These are phyloP conservation scores for Enteromius radiatus DNA, from an alignment of 2,797 vertebrate species.

Conservation along the genomic window DNA sequence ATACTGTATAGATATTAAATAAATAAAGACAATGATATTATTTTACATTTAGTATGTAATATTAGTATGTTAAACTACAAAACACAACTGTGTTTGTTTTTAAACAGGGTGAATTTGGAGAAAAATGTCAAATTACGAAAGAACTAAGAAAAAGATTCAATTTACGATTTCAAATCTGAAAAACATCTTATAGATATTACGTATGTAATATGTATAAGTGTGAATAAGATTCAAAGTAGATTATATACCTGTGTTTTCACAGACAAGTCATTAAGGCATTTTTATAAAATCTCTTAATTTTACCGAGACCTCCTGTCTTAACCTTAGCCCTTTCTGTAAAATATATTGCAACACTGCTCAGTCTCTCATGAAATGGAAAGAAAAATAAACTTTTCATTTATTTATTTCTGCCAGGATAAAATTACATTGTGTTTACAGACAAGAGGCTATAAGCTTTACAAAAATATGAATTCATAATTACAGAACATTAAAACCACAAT, in stretches of 20 bases:
- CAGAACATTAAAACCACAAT: slow-evolving; percentile 56
- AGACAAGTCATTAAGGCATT: background rate
- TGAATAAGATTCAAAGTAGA: background rate
- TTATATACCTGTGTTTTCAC: background rate
- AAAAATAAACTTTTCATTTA: background rate
- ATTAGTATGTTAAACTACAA: too few relatives aligned
- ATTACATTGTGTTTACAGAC: slow-evolving; percentile 55
- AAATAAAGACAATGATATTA: too few relatives aligned
- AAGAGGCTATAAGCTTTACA: slow-evolving; percentile 67
- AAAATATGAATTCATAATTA: slow-evolving; percentile 65
- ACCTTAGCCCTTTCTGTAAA: background rate
- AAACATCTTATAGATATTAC: too few relatives aligned
- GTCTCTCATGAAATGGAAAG: background rate
- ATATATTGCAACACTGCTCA: background rate
- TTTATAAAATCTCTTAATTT: background rate
- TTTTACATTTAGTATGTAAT: too few relatives aligned
- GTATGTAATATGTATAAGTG: too few relatives aligned
- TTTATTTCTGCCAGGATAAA: slow-evolving; percentile 69
- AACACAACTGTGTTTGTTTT: too few relatives aligned
- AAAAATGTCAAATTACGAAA: too few relatives aligned
- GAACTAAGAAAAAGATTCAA: too few relatives aligned
- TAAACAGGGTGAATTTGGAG: too few relatives aligned
- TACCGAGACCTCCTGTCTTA: background rate
- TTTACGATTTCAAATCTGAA: too few relatives aligned
- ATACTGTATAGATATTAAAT: too few relatives aligned